A percentile compares a stretch with the other conserved stretches of the same genome.
phyloP scores from a whole-genome alignment of 2,888 invertebrate species.

The Ochropleura plecta region DNA sequence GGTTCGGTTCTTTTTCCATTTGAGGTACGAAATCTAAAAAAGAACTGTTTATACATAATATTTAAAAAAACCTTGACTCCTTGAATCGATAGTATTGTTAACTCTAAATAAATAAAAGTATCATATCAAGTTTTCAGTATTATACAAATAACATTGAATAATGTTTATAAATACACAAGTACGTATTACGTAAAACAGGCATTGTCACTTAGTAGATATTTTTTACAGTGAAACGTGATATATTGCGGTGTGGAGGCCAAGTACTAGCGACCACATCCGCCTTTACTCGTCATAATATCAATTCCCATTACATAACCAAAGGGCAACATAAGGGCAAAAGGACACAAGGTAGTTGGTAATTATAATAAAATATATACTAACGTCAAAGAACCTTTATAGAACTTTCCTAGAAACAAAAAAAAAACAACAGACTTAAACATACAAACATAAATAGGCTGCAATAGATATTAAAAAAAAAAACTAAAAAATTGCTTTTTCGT shows the following conservation, averaged over 20 bases:
- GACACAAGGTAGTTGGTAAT: background rate
- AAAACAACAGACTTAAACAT: background rate
- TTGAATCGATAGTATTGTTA: background rate
- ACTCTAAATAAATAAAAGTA: background rate
- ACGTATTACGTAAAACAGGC: constrained; percentile 49
- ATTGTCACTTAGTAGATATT: constrained; percentile 54
- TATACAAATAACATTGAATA: constrained; percentile 12
- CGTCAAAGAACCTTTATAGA: constrained; percentile 23
- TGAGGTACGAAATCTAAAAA: no score
- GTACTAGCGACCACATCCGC: constrained; percentile 81
- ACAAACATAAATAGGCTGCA: background rate
- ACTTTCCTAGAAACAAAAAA: background rate
- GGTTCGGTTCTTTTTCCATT: no score
- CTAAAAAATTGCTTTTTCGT: no score
- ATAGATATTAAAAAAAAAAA: no score
- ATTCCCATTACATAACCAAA: constrained; percentile 59
- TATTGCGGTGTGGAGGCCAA: constrained; percentile 75
- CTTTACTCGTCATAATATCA: constrained; percentile 64
- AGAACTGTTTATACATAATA: no score
- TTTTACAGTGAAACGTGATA: constrained; percentile 71
- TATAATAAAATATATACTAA: background rate
- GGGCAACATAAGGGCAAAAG: constrained; percentile 14
- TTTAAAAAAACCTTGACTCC: no score
- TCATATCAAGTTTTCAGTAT: background rate
- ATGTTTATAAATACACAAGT: background rate